A percentile compares a stretch with the other conserved stretches of the same genome.
phyloP scores from a whole-genome alignment of 1,140 invertebrate genomes.

The Pseudomyrmex flavicornis region DNA sequence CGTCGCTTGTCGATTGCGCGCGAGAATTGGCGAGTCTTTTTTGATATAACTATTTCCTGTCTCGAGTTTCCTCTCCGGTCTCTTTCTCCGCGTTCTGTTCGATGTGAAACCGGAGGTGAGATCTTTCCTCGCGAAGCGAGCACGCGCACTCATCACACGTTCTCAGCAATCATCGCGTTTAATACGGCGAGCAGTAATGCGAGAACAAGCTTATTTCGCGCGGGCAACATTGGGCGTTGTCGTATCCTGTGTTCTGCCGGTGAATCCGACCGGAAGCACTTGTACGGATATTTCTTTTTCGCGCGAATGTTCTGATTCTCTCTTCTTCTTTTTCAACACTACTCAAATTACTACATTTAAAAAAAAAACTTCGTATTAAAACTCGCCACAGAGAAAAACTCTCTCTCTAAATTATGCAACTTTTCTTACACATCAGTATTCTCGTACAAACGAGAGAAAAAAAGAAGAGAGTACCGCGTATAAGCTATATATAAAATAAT shows the following conservation, averaged over 20 bases:
- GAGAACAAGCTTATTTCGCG: conserved; percentile 44
- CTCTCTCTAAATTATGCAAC: no score
- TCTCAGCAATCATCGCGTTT: conserved; percentile 57
- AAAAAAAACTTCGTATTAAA: neutral
- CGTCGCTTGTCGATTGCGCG: conserved; percentile 36
- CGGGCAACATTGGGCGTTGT: conserved; percentile 10
- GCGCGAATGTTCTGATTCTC: neutral
- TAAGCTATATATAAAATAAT: neutral
- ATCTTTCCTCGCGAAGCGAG: conserved; percentile 21
- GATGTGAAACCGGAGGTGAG: conserved; percentile 44
- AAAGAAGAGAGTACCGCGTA: no score
- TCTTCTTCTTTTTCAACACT: no score
- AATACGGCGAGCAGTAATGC: conserved; percentile 43
- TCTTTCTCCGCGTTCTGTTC: neutral
- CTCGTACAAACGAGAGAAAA: no score
- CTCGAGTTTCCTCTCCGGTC: conserved; percentile 18
- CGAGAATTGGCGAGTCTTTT: conserved; percentile 1
- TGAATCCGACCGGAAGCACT: conserved; percentile 20
- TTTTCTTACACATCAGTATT: no score
- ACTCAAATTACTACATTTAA: neutral
- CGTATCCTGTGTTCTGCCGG: neutral
- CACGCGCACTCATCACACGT: conserved; percentile 32
- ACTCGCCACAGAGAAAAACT: neutral
- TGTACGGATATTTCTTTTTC: neutral
- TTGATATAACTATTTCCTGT: conserved; percentile 46